Percentiles rank a stretch among this genome's conserved stretches.
These are phyloP conservation scores for Gambelia wislizenii DNA, from an alignment of 2,797 vertebrate species.

Conservation along the genomic window DNA sequence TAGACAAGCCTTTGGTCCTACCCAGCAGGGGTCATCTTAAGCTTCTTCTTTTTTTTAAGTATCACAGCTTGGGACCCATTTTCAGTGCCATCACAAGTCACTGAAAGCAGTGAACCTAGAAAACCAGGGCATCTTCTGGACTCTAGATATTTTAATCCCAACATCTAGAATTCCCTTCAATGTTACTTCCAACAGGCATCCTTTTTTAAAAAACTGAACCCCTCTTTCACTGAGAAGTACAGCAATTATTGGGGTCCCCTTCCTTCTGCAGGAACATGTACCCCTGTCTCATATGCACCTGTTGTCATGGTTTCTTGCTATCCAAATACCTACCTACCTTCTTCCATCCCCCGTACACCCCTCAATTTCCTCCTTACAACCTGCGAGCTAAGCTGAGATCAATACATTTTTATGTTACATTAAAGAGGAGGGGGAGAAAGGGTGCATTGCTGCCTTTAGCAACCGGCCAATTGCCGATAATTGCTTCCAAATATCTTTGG, in stretches of 20 bases:
- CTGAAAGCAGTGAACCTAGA: too few relatives aligned
- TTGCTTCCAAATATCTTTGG: conserved; percentile 27
- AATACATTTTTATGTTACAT: conserved; percentile 38
- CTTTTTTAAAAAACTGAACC: background rate
- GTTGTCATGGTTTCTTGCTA: background rate
- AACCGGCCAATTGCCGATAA: conserved; percentile 33
- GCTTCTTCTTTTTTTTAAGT: too few relatives aligned
- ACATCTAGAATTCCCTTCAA: background rate
- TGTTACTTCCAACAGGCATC: background rate
- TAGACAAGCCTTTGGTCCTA: background rate
- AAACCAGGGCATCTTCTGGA: too few relatives aligned
- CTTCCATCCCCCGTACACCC: too few relatives aligned
- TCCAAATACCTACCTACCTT: background rate
- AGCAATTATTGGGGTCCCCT: background rate
- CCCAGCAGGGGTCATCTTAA: too few relatives aligned
- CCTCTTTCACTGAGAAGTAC: background rate
- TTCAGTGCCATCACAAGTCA: too few relatives aligned
- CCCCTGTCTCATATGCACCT: background rate
- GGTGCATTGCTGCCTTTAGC: background rate
- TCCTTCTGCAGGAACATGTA: background rate
- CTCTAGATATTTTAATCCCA: background rate
- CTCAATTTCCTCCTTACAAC: background rate
- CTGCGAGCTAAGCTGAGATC: background rate
- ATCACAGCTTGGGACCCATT: too few relatives aligned
- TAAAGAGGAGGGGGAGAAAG: background rate